Conservation (phyloP, 2,113 vertebrate species). For the Ceyx cyanopectus region DNA sequence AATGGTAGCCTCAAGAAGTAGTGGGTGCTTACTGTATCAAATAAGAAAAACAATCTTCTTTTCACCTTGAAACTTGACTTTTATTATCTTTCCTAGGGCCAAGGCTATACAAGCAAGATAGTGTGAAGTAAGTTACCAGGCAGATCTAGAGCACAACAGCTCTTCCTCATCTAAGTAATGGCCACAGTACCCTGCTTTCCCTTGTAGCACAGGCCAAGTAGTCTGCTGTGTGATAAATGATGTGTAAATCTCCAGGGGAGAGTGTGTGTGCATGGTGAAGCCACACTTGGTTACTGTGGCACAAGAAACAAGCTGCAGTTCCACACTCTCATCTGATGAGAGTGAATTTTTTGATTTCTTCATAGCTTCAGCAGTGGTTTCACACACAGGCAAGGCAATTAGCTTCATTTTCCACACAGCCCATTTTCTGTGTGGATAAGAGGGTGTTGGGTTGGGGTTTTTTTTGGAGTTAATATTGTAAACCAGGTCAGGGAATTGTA, state of each 20-base stretch:
- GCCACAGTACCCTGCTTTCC: neutral
- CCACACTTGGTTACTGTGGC: neutral
- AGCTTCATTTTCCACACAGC: neutral
- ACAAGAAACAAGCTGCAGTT: neutral
- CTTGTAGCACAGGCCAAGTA: neutral
- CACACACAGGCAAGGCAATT: neutral
- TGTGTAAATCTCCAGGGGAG: neutral
- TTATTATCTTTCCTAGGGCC: neutral
- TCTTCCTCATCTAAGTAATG: neutral
- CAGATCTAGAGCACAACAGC: neutral
- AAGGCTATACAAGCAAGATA: neutral
- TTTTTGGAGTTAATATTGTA: neutral
- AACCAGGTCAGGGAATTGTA: neutral
- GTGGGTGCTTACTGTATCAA: neutral
- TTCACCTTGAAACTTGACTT: neutral
- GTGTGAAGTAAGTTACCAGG: neutral
- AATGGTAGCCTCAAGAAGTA: neutral
- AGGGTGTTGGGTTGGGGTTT: neutral
- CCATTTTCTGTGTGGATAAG: neutral
- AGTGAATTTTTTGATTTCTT: neutral
- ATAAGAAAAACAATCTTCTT: neutral
- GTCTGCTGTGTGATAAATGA: neutral
- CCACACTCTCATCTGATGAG: too few relatives aligned
- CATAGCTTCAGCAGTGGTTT: neutral
- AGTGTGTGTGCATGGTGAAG: neutral